A percentile compares a stretch with the other conserved stretches of the same genome.
Conservation (phyloP, 2,113 vertebrate species). For the Zeus faber region DNA sequence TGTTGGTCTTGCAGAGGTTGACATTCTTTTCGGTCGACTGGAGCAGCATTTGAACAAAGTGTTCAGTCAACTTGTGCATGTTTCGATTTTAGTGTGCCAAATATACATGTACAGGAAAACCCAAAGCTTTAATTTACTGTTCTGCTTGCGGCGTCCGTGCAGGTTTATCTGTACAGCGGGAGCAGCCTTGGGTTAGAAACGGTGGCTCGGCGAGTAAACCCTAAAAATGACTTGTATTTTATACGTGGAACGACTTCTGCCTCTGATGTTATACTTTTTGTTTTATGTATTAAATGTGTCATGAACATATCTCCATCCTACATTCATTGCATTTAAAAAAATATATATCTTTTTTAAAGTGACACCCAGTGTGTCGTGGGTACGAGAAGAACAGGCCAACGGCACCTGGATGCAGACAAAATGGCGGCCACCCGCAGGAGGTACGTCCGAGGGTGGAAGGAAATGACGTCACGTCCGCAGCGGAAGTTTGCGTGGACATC, state of each 20-base stretch:
- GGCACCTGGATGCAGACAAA: too few species aligned
- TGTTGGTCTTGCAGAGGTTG: slow-evolving; percentile 32
- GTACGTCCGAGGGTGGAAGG: too few species aligned
- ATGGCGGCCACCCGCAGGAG: too few species aligned
- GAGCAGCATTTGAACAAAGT: slow-evolving; percentile 23
- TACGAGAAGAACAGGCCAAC: too few species aligned
- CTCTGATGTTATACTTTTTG: slow-evolving; percentile 54
- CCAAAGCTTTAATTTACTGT: slow-evolving; percentile 34
- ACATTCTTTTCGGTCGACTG: slow-evolving; percentile 25
- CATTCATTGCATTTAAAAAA: too few species aligned
- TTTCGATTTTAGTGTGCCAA: slow-evolving; percentile 38
- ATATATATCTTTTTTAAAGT: too few species aligned
- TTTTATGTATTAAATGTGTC: slow-evolving; percentile 65
- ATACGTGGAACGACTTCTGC: slow-evolving; percentile 24
- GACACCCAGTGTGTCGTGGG: too few species aligned
- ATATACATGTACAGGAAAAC: slow-evolving; percentile 23
- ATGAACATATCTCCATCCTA: too few species aligned
- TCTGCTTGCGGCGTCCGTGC: slow-evolving; percentile 35
- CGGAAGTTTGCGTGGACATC: too few species aligned
- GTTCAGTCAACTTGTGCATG: slow-evolving; percentile 50
- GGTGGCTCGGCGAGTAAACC: slow-evolving; percentile 22
- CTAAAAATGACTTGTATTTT: slow-evolving; percentile 40
- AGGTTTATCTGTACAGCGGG: slow-evolving; percentile 26
- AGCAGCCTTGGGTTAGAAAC: slow-evolving; percentile 42
- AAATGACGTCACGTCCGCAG: too few species aligned